These are phyloP conservation scores for Apodemus agrarius DNA, from an alignment of 2,797 vertebrate species.

Conservation along the genomic window DNA sequence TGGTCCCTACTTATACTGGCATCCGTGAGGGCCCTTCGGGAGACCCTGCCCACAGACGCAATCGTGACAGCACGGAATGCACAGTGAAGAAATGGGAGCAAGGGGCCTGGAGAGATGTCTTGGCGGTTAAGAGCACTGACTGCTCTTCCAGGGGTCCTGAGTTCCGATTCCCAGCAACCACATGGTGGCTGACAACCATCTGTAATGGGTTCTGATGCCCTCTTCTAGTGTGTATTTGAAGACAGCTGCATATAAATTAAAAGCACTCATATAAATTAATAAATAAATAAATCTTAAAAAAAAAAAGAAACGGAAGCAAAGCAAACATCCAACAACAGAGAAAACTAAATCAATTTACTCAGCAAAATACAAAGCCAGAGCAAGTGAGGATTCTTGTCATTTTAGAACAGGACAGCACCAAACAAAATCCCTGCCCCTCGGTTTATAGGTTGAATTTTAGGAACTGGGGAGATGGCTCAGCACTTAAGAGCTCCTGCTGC, in stretches of 20 bases:
- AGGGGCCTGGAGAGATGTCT: background rate
- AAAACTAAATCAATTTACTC: background rate
- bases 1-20: background rate
- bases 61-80: background rate
- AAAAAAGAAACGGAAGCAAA: background rate
- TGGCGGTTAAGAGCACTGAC: no score
- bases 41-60: conserved; percentile 16
- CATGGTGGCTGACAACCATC: no score
- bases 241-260: no score
- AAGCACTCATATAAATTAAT: no score
- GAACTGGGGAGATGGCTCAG: background rate
- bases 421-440: background rate
- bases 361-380: background rate
- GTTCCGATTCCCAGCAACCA: no score
- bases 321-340: background rate
- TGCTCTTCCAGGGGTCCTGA: no score
- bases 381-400: background rate
- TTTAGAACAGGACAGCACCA: background rate
- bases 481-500: background rate
- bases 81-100: background rate
- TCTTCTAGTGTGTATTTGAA: no score
- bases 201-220: no score
- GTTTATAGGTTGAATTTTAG: background rate
- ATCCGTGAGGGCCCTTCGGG: background rate
- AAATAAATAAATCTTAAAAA: no score